Conservation (phyloP, 2,888 invertebrate species). For the Hirtodrosophila histrioides region DNA sequence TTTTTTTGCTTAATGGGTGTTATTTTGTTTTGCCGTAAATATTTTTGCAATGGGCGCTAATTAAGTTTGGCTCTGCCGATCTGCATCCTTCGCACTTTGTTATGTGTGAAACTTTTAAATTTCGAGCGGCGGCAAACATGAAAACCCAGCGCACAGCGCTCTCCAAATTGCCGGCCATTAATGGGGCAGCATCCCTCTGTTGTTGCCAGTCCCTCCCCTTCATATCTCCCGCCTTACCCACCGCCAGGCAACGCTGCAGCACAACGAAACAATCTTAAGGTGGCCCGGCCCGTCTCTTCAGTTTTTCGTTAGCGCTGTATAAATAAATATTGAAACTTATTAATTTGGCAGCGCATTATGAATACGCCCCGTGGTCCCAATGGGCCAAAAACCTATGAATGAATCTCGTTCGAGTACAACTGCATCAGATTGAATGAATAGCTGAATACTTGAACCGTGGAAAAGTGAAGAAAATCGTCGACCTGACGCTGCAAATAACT, state of each 20-base stretch:
- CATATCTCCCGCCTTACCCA: neutral
- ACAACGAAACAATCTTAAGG: neutral
- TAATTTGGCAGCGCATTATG: constrained; percentile 41
- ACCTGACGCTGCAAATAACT: constrained; percentile 7
- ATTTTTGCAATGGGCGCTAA: constrained; percentile 81
- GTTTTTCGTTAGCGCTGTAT: neutral
- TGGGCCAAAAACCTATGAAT: constrained; percentile 21
- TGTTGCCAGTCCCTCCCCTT: neutral
- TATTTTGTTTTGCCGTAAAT: constrained; percentile 81
- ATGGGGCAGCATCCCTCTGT: constrained; percentile 47
- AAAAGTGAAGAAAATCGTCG: neutral
- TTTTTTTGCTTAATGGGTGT: constrained; percentile 78
- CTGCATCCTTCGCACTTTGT: constrained; percentile 80
- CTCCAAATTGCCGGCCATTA: constrained; percentile 72
- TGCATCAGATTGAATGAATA: constrained; percentile 13
- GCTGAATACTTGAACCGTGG: neutral
- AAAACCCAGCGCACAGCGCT: constrained; percentile 59
- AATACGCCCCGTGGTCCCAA: constrained; percentile 40
- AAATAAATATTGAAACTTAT: constrained; percentile 53
- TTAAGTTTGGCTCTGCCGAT: constrained; percentile 76
- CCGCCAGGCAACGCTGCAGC: too few species aligned
- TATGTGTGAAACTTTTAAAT: constrained; percentile 78
- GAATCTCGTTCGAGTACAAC: constrained; percentile 5
- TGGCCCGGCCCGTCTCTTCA: neutral
- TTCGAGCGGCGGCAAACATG: constrained; percentile 73